phyloP scores from a whole-genome alignment of 2,888 invertebrate genomes.

The Phaonia tiefii region DNA sequence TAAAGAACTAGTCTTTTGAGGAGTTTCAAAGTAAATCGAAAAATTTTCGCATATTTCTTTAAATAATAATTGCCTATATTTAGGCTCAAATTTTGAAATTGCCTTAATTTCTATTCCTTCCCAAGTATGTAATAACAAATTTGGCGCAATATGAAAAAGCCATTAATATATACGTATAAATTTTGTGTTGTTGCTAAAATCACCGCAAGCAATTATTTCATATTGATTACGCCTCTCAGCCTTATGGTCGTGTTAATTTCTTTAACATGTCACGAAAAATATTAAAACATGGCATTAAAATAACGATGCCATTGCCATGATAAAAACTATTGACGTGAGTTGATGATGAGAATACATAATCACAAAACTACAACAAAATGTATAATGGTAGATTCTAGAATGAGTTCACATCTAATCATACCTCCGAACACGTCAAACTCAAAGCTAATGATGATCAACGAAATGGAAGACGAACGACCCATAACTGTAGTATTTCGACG shows the following conservation, averaged over 20 bases:
- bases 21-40: too few relatives aligned
- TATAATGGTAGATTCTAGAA: not conserved
- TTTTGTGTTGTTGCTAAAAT: too few relatives aligned
- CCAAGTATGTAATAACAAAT: too few relatives aligned
- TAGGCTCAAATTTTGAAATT: too few relatives aligned
- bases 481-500: not conserved
- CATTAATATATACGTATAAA: too few relatives aligned
- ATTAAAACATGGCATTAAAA: constrained; percentile 74
- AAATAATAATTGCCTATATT: too few relatives aligned
- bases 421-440: constrained; percentile 40
- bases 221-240: constrained; percentile 56
- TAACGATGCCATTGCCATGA: constrained; percentile 65
- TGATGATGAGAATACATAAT: constrained; percentile 64
- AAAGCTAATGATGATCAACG: constrained; percentile 56
- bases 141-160: too few relatives aligned
- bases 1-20: too few relatives aligned
- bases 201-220: constrained; percentile 61
- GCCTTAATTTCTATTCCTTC: too few relatives aligned
- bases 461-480: not conserved
- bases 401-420: not conserved
- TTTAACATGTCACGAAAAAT: constrained; percentile 79
- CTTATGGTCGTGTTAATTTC: constrained; percentile 67
- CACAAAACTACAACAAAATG: constrained; percentile 9
- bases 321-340: constrained; percentile 60
- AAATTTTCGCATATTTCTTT: too few relatives aligned